Base-by-base conservation (phyloP, 2,113 vertebrate genomes). In the Rhinichthys klamathensis region DNA sequence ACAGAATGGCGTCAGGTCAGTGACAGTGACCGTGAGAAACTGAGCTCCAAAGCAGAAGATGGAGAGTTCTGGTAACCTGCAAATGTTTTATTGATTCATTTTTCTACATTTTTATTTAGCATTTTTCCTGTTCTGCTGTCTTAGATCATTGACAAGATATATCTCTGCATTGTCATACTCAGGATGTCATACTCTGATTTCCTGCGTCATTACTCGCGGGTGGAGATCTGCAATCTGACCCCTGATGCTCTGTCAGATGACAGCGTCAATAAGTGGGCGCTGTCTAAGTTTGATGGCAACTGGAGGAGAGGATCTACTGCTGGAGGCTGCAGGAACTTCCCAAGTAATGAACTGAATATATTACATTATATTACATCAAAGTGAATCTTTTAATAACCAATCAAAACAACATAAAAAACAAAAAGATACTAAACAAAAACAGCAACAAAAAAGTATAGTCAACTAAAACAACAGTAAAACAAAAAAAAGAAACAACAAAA, bases 161-260 rank as follows among this genome's bases (percentile, higher is more conserved):
- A 27, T 83, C 3, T 83, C 38, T 83, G 61, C 3, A 41, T 41
- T 1, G 30, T 30, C 30, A 30, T 30, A 30, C 30, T 0, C 91
- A 98, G 97, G 97, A 97, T 98, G 97, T 95, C 96, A 0, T 97
- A 96, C 88, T 88, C 89, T 0, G 96, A 98, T 87, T 98, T 98
- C 90, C 90, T 97, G 88, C 91, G 89, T 23, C 93, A 97, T 30
- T 98, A 96, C 77, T 96, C 96, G 2, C 93, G 93, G 21, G 90
- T 98, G 86, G 97, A 98, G 91, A 97, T 98, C 93, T 98, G 97
- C 89, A 97, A 97, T 91, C 95, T 98, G 82, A 97, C 96, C 16
- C 97, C 97, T 0, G 96, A 98, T 72, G 95, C 95, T 0, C 93
- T 97, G 85, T 79, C 92, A 25, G 93, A 92, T 0, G 94, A 96